Evolutionary conservation across 2,113 vertebrate genomes (phyloP), one percentile per base, ranked within the genome.

Genomic region (Sporophila hypoxantha): DNA sequence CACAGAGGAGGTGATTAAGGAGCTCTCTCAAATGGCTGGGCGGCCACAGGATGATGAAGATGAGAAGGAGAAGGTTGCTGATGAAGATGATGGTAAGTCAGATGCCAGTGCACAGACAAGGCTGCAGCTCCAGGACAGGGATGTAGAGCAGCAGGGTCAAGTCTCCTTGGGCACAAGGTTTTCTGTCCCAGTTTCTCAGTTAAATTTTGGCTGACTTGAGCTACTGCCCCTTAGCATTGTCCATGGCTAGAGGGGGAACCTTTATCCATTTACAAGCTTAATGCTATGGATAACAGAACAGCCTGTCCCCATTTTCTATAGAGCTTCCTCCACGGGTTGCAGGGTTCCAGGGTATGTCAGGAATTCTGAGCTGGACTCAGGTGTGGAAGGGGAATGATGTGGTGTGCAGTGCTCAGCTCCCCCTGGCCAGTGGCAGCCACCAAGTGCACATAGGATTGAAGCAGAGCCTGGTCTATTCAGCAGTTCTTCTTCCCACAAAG

Each of bases 51-150:
- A 99, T 7, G 98, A 98, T 70, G 96, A 97, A 19, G 97, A 98
- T 32, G 97, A 98, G 36, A 96, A 97, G 85, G 97, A 98, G 91
- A 99, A 99, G 79, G 98, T 99, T 90, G 98, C 99, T 91, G 99
- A 99, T 94, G 99, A 99, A 96, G 99, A 99, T 75, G 99, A 99
- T 90, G 97, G 99, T 99, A 82, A 98, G 98, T 95, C 32, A 81
- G 53, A 47, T 46, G 41, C 41, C 44, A 32, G 25, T 29, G n/a
- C 55, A 11, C 5, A 70, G 56, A 34, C 25, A 27, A 34, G 39
- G 36, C 56, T 80, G 34, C 49, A 56, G 56, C 61, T 67, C 21
- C 74, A 56, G 68, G 44, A 36, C 16, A 15, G 52, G 42, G 26
- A 22, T 8, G 5, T n/a, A 29, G 36, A 81, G 64, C 17, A 32